Percentiles rank a stretch among this genome's conserved stretches.
phyloP scores from a whole-genome alignment of 2,888 invertebrate species.

The Poecilobothrus nobilitatus region DNA sequence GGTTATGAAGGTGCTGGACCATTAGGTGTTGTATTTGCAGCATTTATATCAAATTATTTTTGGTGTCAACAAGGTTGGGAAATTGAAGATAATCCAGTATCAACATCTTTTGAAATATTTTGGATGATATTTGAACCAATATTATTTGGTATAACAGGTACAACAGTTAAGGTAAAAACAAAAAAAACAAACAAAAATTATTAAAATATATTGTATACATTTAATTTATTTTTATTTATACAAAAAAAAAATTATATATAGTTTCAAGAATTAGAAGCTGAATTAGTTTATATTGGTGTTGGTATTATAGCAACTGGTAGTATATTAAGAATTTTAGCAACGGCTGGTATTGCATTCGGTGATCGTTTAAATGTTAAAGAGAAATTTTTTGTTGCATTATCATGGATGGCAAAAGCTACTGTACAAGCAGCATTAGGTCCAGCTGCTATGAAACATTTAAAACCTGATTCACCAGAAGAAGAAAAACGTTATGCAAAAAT shows the following conservation, averaged over 20 bases:
- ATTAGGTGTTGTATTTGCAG: slow-evolving; percentile 71
- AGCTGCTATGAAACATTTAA: slow-evolving; percentile 60
- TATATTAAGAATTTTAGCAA: slow-evolving; percentile 57
- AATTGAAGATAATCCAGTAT: slow-evolving; percentile 77
- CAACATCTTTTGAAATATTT: slow-evolving; percentile 79
- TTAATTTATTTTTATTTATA: slow-evolving; percentile 8
- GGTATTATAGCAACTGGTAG: slow-evolving; percentile 60
- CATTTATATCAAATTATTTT: slow-evolving; percentile 70
- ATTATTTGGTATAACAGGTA: slow-evolving; percentile 86
- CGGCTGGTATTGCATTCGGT: slow-evolving; percentile 61
- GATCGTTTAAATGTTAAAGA: slow-evolving; percentile 80
- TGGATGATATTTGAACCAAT: slow-evolving; percentile 97
- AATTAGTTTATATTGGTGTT: slow-evolving; percentile 60
- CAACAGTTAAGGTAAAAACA: slow-evolving; percentile 63
- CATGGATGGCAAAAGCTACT: slow-evolving; percentile 97
- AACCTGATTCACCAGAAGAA: slow-evolving; percentile 41
- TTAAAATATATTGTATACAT: background rate
- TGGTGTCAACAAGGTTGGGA: slow-evolving; percentile 83
- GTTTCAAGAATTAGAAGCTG: slow-evolving; percentile 61
- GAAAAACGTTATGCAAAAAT: slow-evolving; percentile 57
- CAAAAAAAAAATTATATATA: no score
- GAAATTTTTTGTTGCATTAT: slow-evolving; percentile 79
- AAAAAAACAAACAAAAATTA: background rate
- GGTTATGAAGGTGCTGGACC: slow-evolving; percentile 67
- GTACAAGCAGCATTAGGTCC: slow-evolving; percentile 86